These are phyloP conservation scores for Fistularia tabacaria DNA, from an alignment of 2,797 vertebrate genomes.

Conservation along the genomic window DNA sequence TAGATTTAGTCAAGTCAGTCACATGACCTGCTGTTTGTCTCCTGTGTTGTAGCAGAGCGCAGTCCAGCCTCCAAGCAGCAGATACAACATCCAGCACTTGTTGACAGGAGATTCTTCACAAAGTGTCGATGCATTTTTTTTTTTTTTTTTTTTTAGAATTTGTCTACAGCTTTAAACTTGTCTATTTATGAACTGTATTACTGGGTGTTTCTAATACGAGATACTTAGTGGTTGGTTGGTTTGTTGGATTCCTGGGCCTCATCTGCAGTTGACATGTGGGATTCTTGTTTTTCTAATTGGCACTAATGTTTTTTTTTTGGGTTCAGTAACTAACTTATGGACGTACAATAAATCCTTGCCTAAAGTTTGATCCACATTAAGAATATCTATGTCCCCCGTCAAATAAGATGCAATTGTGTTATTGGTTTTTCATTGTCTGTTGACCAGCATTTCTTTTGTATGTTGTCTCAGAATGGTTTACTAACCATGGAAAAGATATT, in stretches of 20 bases:
- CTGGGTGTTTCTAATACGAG: slow-evolving; percentile 62
- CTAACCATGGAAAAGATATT: slow-evolving; percentile 53
- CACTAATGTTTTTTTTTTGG: slow-evolving; percentile 37
- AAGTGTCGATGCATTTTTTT: slow-evolving; percentile 40
- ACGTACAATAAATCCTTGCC: slow-evolving; percentile 24
- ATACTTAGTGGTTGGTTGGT: slow-evolving; percentile 56
- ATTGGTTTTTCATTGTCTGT: slow-evolving; percentile 27
- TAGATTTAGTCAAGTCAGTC: slow-evolving; percentile 53
- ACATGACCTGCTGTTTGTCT: slow-evolving; percentile 75
- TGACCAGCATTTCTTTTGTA: slow-evolving; percentile 26
- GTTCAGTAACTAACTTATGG: slow-evolving; percentile 51
- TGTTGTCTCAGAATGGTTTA: slow-evolving; percentile 43
- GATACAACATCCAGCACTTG: slow-evolving; percentile 82
- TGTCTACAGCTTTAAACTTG: slow-evolving; percentile 38
- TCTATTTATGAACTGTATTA: slow-evolving; percentile 63
- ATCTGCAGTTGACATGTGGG: slow-evolving; percentile 58
- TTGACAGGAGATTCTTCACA: slow-evolving; percentile 74
- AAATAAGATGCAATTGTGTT: slow-evolving; percentile 29
- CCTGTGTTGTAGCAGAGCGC: slow-evolving; percentile 80
- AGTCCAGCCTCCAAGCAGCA: slow-evolving; percentile 75
- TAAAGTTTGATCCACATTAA: slow-evolving; percentile 21
- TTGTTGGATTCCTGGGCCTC: slow-evolving; percentile 41
- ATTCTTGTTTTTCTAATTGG: slow-evolving; percentile 48
- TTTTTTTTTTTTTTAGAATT: slow-evolving; percentile 13
- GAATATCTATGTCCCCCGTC: slow-evolving; percentile 24